These are phyloP conservation scores for Gonioctena quinquepunctata DNA, from an alignment of 1,140 invertebrate genomes.

Conservation along the genomic window DNA sequence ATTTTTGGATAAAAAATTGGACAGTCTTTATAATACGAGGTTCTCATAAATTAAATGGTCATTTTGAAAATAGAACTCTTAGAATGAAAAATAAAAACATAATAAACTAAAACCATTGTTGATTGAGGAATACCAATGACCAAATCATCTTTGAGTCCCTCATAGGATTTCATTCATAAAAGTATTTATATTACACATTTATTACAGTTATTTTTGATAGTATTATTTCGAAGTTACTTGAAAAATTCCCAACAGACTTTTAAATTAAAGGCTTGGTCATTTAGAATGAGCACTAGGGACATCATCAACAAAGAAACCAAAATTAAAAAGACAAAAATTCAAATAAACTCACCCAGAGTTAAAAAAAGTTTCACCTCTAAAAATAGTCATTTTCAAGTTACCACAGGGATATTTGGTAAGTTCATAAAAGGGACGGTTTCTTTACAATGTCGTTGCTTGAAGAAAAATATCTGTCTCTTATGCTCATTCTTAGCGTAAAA, in stretches of 20 bases:
- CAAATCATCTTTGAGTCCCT: background rate
- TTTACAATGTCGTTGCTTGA: too few relatives aligned
- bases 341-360: too few relatives aligned
- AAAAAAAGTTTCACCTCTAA: too few relatives aligned
- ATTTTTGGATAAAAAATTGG: background rate
- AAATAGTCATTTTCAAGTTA: too few relatives aligned
- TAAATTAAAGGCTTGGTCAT: background rate
- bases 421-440: too few relatives aligned
- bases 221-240: background rate
- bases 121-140: too few relatives aligned
- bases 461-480: background rate
- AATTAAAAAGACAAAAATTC: background rate
- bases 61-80: too few relatives aligned
- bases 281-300: background rate
- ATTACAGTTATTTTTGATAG: background rate
- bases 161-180: background rate
- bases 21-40: background rate
- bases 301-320: too few relatives aligned
- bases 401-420: too few relatives aligned
- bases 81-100: too few relatives aligned
- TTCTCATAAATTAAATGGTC: background rate
- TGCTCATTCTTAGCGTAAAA: background rate
- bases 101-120: too few relatives aligned
- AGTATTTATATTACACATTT: background rate
- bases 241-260: background rate